Conservation (phyloP, 2,888 invertebrate species). For the Meandrusa payeni region DNA sequence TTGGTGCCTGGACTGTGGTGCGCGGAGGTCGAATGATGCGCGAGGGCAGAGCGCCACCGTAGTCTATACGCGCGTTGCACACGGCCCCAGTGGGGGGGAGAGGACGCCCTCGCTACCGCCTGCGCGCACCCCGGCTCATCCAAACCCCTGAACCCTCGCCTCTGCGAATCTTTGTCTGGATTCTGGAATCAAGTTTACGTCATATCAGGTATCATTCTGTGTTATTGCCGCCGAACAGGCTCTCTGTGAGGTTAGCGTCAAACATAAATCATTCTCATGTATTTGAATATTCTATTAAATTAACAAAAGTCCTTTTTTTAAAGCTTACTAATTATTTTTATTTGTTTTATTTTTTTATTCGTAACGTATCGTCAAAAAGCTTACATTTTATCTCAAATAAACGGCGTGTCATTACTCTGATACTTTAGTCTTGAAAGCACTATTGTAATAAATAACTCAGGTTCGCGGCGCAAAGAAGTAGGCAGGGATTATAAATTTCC, state of each 20-base stretch:
- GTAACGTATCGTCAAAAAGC: too few species aligned
- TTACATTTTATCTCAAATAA: too few species aligned
- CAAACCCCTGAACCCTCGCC: constrained; percentile 24
- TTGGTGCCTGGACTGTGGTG: constrained; percentile 74
- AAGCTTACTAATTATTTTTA: too few species aligned
- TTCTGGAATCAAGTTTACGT: constrained; percentile 21
- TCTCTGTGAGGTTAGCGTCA: constrained; percentile 1
- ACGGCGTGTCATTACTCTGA: too few species aligned
- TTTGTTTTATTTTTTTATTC: too few species aligned
- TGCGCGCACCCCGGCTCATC: constrained; percentile 37
- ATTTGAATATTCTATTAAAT: too few species aligned
- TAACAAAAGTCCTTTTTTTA: too few species aligned
- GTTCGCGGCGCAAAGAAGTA: too few species aligned
- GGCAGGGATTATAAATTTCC: too few species aligned
- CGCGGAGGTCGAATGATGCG: constrained; percentile 79
- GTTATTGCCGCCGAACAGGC: constrained; percentile 2
- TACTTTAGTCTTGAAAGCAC: too few species aligned
- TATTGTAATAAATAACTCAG: too few species aligned
- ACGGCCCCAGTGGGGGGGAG: constrained; percentile 78
- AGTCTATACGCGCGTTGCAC: constrained; percentile 78
- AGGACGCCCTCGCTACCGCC: constrained; percentile 43
- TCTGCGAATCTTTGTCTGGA: constrained; percentile 4
- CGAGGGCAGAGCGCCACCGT: constrained; percentile 68
- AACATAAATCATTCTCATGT: too few species aligned
- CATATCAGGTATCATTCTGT: constrained; percentile 19